Conservation (phyloP, 2,113 vertebrate genomes). For the Aegotheles bennettii region DNA sequence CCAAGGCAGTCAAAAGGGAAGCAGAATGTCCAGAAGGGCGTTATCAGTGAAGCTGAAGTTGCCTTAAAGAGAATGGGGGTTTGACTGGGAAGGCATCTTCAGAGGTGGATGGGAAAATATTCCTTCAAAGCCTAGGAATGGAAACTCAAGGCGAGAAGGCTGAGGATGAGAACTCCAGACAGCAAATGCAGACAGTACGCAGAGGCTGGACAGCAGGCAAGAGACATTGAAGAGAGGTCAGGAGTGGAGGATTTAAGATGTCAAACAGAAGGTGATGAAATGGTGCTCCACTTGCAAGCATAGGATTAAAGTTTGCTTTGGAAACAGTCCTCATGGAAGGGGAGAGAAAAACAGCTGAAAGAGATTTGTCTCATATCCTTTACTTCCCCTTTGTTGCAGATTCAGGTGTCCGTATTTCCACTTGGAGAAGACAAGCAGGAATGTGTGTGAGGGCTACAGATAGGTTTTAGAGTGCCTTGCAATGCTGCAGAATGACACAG, state of each 20-base stretch:
- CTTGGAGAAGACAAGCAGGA: background rate
- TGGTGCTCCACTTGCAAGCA: background rate
- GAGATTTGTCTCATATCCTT: background rate
- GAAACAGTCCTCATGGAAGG: background rate
- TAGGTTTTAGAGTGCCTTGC: background rate
- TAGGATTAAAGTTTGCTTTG: background rate
- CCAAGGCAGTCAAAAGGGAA: accelerated
- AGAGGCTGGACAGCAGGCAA: background rate
- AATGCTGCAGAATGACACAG: background rate
- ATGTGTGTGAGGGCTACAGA: background rate
- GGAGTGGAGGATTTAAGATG: background rate
- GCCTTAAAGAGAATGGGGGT: background rate
- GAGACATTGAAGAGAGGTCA: background rate
- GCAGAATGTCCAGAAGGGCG: background rate
- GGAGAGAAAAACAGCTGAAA: background rate
- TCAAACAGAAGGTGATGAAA: background rate
- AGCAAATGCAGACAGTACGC: background rate
- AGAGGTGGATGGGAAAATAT: background rate
- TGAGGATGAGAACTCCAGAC: background rate
- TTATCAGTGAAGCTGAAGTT: background rate
- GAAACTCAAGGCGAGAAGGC: background rate
- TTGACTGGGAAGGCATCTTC: background rate
- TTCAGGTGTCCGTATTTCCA: background rate
- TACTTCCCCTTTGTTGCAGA: background rate
- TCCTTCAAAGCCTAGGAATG: background rate